Conservation (phyloP, 2,888 invertebrate species). For the Anthoptus insignis region DNA sequence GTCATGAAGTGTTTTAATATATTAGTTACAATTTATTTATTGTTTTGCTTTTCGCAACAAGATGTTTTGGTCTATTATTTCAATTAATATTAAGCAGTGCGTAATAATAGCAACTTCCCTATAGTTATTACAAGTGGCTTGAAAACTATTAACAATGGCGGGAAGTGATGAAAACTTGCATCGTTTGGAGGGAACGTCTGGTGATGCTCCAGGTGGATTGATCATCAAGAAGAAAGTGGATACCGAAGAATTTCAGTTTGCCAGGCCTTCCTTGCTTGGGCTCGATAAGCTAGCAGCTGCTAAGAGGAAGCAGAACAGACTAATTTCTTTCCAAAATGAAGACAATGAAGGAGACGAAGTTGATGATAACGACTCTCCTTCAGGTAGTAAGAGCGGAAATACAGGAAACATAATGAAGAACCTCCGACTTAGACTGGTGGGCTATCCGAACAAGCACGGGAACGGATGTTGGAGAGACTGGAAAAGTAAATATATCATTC, state of each 20-base stretch:
- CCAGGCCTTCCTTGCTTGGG: conserved; percentile 92
- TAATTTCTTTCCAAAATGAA: conserved; percentile 89
- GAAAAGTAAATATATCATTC: conserved; percentile 63
- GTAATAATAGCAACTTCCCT: background rate
- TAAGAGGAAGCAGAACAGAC: conserved; percentile 89
- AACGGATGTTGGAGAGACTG: conserved; percentile 90
- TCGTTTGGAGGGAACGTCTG: conserved; percentile 90
- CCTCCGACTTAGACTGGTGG: conserved; percentile 98
- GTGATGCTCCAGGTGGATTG: conserved; percentile 90
- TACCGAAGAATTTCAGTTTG: conserved; percentile 91
- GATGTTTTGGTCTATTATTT: background rate
- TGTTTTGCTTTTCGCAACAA: conserved; percentile 4
- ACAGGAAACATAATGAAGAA: conserved; percentile 93
- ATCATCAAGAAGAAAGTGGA: conserved; percentile 89
- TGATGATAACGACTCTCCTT: conserved; percentile 54
- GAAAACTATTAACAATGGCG: no score
- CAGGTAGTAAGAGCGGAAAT: conserved; percentile 86
- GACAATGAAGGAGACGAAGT: conserved; percentile 64
- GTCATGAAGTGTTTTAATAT: background rate
- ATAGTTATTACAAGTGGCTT: conserved; percentile 16
- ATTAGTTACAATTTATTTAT: background rate
- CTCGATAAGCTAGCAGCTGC: conserved; percentile 95
- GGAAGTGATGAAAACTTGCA: conserved; percentile 88
- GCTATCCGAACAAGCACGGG: conserved; percentile 92
- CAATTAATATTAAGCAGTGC: background rate